phyloP scores from a whole-genome alignment of 1,140 invertebrate genomes.

The Hesperophylax magnus region DNA sequence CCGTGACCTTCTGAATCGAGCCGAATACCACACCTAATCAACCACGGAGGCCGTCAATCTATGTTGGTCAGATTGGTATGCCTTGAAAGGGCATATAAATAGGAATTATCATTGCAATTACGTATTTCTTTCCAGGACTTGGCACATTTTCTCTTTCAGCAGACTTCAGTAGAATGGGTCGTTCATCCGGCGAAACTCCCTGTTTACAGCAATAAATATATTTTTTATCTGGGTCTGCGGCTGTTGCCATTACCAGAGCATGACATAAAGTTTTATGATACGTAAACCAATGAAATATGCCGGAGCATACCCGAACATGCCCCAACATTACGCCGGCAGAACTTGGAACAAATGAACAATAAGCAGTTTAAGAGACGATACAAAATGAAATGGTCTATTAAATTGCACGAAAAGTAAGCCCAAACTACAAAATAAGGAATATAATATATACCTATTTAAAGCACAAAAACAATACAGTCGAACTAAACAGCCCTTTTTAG shows the following conservation, averaged over 20 bases:
- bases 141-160: background rate
- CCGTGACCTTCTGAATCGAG: no score
- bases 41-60: no score
- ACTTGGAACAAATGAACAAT: constrained; percentile 15
- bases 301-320: background rate
- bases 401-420: no score
- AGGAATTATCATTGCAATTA: no score
- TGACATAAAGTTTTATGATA: constrained; percentile 15
- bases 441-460: no score
- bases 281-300: constrained; percentile 23
- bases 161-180: background rate
- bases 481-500: no score
- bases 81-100: no score
- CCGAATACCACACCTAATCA: no score
- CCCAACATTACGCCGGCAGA: constrained; percentile 14
- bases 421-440: no score
- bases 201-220: constrained; percentile 4
- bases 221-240: constrained; percentile 12
- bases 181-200: background rate
- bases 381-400: background rate
- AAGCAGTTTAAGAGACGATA: constrained; percentile 19
- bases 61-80: no score
- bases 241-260: background rate
- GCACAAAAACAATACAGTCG: no score
- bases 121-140: no score